Evolutionary conservation across 2,888 invertebrate genomes (phyloP).

Genomic region (Dyspetes luteomarginatus): DNA sequence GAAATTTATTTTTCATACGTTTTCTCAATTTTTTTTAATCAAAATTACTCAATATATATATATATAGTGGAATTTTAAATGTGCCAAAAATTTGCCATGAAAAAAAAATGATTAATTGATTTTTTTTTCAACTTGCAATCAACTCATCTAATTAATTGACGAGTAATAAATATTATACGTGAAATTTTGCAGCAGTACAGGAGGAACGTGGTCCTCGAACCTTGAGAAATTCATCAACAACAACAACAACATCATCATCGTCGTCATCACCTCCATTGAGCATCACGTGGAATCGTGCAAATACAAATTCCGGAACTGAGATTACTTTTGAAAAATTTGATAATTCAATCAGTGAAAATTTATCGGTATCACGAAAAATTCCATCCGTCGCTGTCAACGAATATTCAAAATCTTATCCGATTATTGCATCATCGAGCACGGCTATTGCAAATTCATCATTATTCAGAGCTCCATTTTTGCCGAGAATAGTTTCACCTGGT

Average conservation of each 20-base stretch:
- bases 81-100: too few species aligned
- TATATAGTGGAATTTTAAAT: too few species aligned
- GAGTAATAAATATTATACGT: not conserved
- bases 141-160: too few species aligned
- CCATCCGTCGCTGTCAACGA: constrained; percentile 34
- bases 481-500: constrained; percentile 70
- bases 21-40: too few species aligned
- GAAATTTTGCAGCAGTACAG: constrained; percentile 88
- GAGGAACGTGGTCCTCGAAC: constrained; percentile 92
- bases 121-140: too few species aligned
- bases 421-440: constrained; percentile 41
- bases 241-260: constrained; percentile 51
- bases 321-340: constrained; percentile 39
- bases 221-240: constrained; percentile 74
- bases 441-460: constrained; percentile 59
- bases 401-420: constrained; percentile 57
- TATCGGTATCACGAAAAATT: constrained; percentile 52
- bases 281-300: constrained; percentile 52
- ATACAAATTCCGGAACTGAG: constrained; percentile 42
- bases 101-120: too few species aligned
- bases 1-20: too few species aligned
- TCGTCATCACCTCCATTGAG: constrained; percentile 52
- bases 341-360: not conserved
- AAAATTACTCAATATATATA: too few species aligned
- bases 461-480: constrained; percentile 52